phyloP scores from a whole-genome alignment of 1,140 invertebrate genomes.

The Drosophila kohkoa region DNA sequence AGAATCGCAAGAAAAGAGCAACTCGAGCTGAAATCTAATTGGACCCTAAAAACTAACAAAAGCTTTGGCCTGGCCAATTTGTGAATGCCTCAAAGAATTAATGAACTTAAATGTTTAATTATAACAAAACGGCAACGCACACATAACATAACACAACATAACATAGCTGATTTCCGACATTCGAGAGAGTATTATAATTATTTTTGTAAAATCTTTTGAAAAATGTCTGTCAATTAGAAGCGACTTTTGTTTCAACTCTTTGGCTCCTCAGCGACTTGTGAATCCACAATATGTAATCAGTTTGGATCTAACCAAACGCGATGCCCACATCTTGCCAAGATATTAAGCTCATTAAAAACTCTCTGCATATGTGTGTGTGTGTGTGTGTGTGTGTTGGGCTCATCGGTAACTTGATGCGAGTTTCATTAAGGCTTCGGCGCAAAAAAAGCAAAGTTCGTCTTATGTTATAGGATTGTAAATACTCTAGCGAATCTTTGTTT shows the following conservation, averaged over 20 bases:
- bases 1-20: constrained; percentile 16
- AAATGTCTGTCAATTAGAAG: constrained; percentile 76
- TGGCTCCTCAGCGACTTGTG: constrained; percentile 25
- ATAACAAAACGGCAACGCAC: constrained; percentile 50
- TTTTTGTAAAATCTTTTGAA: constrained; percentile 61
- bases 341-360: constrained; percentile 82
- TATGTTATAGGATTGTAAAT: background rate
- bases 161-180: background rate
- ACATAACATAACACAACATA: constrained; percentile 25
- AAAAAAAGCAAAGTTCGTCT: constrained; percentile 7
- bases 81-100: constrained; percentile 55
- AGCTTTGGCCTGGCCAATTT: constrained; percentile 44
- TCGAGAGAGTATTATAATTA: constrained; percentile 25
- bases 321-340: constrained; percentile 72
- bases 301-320: constrained; percentile 69
- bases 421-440: constrained; percentile 78
- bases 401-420: constrained; percentile 76
- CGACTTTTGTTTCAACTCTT: constrained; percentile 62
- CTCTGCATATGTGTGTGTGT: constrained; percentile 21
- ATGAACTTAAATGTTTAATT: constrained; percentile 80
- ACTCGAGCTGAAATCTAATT: constrained; percentile 51
- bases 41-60: constrained; percentile 37
- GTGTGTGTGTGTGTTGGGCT: constrained; percentile 22
- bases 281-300: constrained; percentile 65
- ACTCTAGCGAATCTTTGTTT: background rate